Percentiles rank a stretch among this genome's conserved stretches.
Evolutionary conservation across 2,888 invertebrate species (phyloP).

Genomic region (Drosophila parthenogenetica): DNA sequence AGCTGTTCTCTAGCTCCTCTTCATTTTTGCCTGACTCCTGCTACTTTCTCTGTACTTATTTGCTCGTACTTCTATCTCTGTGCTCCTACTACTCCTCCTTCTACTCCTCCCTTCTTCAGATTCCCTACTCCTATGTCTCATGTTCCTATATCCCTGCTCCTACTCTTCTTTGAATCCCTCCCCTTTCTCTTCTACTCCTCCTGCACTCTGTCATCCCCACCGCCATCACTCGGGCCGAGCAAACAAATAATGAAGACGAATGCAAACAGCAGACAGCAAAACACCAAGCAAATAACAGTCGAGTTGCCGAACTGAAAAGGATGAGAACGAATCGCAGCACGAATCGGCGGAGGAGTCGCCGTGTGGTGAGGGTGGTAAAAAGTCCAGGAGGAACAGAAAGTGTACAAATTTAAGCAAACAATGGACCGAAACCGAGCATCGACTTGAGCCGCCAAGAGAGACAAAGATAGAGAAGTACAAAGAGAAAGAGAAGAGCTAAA

Average conservation of each 20-base stretch:
- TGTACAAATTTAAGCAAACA: conserved; percentile 77
- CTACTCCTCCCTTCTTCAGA: too few relatives aligned
- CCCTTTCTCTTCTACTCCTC: background rate
- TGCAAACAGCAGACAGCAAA: conserved; percentile 80
- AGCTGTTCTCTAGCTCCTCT: too few relatives aligned
- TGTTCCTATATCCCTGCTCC: background rate
- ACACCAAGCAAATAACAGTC: conserved; percentile 76
- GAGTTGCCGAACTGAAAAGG: conserved; percentile 35
- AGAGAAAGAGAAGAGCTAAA: background rate
- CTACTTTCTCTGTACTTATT: too few relatives aligned
- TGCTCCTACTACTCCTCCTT: too few relatives aligned
- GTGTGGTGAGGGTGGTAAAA: background rate
- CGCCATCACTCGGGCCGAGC: conserved; percentile 62
- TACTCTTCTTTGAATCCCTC: background rate
- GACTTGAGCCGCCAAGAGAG: conserved; percentile 32
- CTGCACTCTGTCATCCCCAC: conserved; percentile 6
- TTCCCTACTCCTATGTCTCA: too few relatives aligned
- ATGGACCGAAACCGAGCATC: conserved; percentile 69
- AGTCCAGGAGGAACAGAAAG: conserved; percentile 48
- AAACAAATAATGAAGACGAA: conserved; percentile 82
- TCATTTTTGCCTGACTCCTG: too few relatives aligned
- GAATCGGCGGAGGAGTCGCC: too few relatives aligned
- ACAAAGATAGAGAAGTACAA: background rate
- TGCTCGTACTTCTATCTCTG: too few relatives aligned
- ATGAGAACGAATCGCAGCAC: background rate